Percentiles rank a stretch among this genome's conserved stretches.
Evolutionary conservation across 23 tunicate species (phyloP).

Genomic region (Styela plicata): DNA sequence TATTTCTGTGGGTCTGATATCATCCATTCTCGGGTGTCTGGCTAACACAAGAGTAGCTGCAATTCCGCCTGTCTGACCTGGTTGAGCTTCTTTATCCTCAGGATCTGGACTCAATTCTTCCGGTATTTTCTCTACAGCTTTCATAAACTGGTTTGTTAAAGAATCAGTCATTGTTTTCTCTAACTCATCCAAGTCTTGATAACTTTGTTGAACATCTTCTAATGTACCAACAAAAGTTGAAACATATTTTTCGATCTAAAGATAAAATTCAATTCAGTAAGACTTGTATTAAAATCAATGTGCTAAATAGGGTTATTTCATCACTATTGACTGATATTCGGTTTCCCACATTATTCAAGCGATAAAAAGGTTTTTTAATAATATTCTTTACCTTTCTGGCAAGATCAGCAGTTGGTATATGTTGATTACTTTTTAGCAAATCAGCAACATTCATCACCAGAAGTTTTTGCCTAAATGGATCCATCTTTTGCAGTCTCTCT

Average conservation of each 20-base stretch:
- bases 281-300: no score
- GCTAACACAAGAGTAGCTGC: no score
- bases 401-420: constrained; percentile 36
- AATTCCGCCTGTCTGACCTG: no score
- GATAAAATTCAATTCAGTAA: no score
- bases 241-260: not conserved
- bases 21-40: no score
- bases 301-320: no score
- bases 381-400: constrained; percentile 30
- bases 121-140: not conserved
- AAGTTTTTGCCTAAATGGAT: constrained; percentile 13
- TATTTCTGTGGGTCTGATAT: no score
- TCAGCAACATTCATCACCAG: constrained; percentile 25
- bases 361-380: no score
- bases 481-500: constrained; percentile 1
- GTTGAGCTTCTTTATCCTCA: not conserved
- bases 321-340: no score
- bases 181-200: not conserved
- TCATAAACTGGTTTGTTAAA: not conserved
- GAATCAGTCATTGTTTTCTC: not conserved
- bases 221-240: not conserved
- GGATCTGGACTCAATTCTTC: not conserved
- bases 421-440: not conserved
- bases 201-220: not conserved
- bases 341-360: no score